Conservation (phyloP, 2,888 invertebrate genomes). For the Ormyrus pomaceus region DNA sequence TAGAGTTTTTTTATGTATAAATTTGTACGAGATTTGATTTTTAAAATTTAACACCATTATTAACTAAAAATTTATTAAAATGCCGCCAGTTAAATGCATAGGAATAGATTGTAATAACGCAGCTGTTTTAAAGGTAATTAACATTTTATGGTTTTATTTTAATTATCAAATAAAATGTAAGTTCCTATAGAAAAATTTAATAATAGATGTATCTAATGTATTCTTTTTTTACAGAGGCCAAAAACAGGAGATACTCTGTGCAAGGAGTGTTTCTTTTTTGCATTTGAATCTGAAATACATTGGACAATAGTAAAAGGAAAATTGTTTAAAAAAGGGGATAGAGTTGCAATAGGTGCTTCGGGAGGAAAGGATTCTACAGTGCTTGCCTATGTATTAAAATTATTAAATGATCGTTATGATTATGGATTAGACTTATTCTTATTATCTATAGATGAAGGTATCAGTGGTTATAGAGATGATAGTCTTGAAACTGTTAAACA, state of each 20-base stretch:
- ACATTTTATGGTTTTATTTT: background rate
- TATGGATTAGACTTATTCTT: slow-evolving; percentile 94
- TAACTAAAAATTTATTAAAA: slow-evolving; percentile 21
- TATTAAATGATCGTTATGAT: slow-evolving; percentile 91
- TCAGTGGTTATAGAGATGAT: slow-evolving; percentile 96
- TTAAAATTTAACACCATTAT: background rate
- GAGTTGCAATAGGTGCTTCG: slow-evolving; percentile 95
- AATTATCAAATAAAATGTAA: background rate
- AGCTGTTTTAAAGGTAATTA: slow-evolving; percentile 53
- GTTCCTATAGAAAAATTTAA: background rate
- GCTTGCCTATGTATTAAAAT: slow-evolving; percentile 93
- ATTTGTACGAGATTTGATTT: background rate
- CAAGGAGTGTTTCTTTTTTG: slow-evolving; percentile 94
- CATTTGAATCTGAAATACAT: slow-evolving; percentile 97
- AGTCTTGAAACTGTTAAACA: slow-evolving; percentile 97
- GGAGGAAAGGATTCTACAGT: slow-evolving; percentile 99
- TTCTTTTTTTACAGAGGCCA: slow-evolving; percentile 81
- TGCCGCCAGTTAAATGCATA: slow-evolving; percentile 49
- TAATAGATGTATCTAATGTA: background rate
- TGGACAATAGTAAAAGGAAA: slow-evolving; percentile 89
- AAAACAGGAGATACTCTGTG: slow-evolving; percentile 95
- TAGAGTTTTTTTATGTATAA: background rate
- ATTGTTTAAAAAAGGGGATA: slow-evolving; percentile 89
- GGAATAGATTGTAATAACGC: slow-evolving; percentile 21
- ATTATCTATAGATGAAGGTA: slow-evolving; percentile 98